These are phyloP conservation scores for Orchestes rusci DNA, from an alignment of 2,888 invertebrate genomes.

Conservation along the genomic window DNA sequence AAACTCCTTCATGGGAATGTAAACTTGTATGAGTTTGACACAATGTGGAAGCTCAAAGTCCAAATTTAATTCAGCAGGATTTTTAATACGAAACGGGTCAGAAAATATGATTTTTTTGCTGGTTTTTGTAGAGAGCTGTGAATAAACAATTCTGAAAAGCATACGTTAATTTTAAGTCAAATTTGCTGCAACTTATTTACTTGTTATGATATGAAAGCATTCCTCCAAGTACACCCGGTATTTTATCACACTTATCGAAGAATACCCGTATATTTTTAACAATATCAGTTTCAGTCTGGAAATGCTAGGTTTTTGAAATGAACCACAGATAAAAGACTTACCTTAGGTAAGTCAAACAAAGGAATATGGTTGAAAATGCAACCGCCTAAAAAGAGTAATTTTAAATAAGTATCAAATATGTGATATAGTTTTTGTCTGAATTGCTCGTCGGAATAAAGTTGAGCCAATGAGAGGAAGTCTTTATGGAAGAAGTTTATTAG, in stretches of 20 bases:
- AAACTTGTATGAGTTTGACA: conserved; percentile 72
- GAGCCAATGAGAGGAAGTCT: conserved; percentile 65
- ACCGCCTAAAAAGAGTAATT: conserved; percentile 74
- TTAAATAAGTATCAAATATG: conserved; percentile 84
- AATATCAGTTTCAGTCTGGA: conserved; percentile 77
- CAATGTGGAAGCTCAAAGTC: conserved; percentile 72
- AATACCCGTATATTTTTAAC: conserved; percentile 83
- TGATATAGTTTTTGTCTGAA: conserved; percentile 72
- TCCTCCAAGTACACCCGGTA: conserved; percentile 74
- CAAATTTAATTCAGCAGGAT: conserved; percentile 63
- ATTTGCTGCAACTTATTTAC: conserved; percentile 46
- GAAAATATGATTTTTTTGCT: conserved; percentile 75
- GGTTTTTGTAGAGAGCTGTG: conserved; percentile 65
- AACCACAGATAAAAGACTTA: conserved; percentile 39
- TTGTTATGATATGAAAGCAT: conserved; percentile 82
- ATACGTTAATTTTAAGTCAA: conserved; percentile 1
- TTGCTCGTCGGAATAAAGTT: conserved; percentile 47
- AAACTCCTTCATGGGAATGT: conserved; percentile 59
- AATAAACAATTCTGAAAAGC: conserved; percentile 63
- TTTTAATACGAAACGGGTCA: conserved; percentile 77
- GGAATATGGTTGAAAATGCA: conserved; percentile 80
- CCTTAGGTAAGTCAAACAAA: conserved; percentile 74
- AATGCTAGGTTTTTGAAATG: conserved; percentile 9
- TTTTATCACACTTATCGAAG: conserved; percentile 74
- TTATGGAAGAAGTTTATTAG: conserved; percentile 79